Percentiles rank a stretch among this genome's conserved stretches.
These are phyloP conservation scores for Daktulosphaira vitifoliae DNA, from an alignment of 1,140 invertebrate species.

Conservation along the genomic window DNA sequence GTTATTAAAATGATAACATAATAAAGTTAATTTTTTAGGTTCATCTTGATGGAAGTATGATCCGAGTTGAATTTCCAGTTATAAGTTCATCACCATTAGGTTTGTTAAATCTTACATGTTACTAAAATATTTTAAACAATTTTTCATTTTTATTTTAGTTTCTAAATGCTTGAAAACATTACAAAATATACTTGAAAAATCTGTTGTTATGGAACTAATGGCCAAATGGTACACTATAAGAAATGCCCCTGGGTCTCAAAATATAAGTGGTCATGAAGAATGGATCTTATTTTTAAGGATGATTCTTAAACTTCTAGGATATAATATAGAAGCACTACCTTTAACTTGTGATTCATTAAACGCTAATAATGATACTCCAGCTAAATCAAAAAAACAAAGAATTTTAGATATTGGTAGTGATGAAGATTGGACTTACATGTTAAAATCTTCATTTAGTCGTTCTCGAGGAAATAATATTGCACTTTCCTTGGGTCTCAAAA, in stretches of 20 bases:
- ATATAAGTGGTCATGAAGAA: constrained; percentile 66
- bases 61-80: constrained; percentile 31
- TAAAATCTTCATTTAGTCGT: constrained; percentile 52
- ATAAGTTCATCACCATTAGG: constrained; percentile 32
- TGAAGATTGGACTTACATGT: constrained; percentile 67
- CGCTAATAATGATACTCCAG: constrained; percentile 46
- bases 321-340: constrained; percentile 57
- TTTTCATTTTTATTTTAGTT: constrained; percentile 42
- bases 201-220: constrained; percentile 64
- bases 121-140: background rate
- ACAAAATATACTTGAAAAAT: constrained; percentile 61
- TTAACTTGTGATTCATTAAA: constrained; percentile 46
- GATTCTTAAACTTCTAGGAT: constrained; percentile 53
- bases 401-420: constrained; percentile 49
- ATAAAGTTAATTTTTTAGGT: background rate
- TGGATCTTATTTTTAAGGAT: constrained; percentile 65
- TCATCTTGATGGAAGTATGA: constrained; percentile 27
- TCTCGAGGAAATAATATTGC: constrained; percentile 34
- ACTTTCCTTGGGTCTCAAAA: constrained; percentile 27
- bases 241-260: constrained; percentile 75
- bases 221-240: constrained; percentile 77
- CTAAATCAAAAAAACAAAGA: constrained; percentile 51
- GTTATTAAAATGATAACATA: too few relatives aligned
- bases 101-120: constrained; percentile 1
- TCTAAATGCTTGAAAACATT: constrained; percentile 61